phyloP scores from a whole-genome alignment of 2,797 vertebrate genomes.

The Propithecus deckenii region DNA sequence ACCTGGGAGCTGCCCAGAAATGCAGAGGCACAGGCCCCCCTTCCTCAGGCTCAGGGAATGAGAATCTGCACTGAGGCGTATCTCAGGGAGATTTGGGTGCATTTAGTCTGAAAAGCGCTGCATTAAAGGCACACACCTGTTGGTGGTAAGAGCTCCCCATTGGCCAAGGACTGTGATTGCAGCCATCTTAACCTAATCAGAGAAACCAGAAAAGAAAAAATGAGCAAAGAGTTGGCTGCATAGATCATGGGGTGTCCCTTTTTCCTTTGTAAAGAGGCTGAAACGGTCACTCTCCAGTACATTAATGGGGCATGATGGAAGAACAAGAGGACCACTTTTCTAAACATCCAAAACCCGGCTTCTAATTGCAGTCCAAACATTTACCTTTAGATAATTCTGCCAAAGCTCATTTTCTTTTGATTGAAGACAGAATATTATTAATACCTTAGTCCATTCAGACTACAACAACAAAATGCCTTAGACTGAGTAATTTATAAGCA shows the following conservation, averaged over 20 bases:
- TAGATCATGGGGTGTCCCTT: neutral
- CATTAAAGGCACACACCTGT: rapidly evolving
- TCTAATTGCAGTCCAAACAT: neutral
- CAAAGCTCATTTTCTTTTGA: neutral
- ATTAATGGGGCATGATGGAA: neutral
- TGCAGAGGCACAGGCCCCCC: neutral
- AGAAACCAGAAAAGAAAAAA: neutral
- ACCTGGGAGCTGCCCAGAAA: neutral
- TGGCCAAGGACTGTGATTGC: neutral
- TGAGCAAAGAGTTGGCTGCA: rapidly evolving
- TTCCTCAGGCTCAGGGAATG: neutral
- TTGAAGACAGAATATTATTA: neutral
- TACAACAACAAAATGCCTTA: neutral
- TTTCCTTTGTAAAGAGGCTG: neutral
- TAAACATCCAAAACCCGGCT: neutral
- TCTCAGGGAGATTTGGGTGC: rapidly evolving
- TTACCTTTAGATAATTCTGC: neutral
- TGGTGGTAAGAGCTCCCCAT: neutral
- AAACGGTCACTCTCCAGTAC: neutral
- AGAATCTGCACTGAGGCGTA: neutral
- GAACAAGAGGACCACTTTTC: neutral
- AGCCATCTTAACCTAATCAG: neutral
- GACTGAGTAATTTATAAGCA: neutral
- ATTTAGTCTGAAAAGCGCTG: neutral
- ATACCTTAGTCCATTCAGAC: neutral